phyloP scores from a whole-genome alignment of 2,888 invertebrate species.

The Prosopocoilus inquinatus region DNA sequence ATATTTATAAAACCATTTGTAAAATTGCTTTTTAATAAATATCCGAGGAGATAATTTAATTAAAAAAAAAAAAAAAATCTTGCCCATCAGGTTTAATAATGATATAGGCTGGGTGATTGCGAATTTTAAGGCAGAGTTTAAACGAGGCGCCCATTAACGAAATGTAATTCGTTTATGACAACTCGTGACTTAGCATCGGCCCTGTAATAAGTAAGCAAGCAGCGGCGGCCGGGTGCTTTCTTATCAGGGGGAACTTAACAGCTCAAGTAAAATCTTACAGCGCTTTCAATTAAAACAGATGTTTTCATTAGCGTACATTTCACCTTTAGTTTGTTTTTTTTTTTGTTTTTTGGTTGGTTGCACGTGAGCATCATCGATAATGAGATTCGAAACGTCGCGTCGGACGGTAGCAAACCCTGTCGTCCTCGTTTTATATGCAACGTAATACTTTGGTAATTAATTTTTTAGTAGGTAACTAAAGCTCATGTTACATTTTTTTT shows the following conservation, averaged over 20 bases:
- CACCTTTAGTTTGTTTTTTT: not conserved
- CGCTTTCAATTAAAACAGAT: conserved; percentile 4
- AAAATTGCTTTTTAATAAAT: conserved; percentile 4
- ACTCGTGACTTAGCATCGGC: conserved; percentile 14
- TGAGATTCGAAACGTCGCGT: too few species aligned
- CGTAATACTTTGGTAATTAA: too few species aligned
- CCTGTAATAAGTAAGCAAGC: conserved; percentile 15
- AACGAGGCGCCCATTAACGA: conserved; percentile 11
- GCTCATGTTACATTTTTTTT: too few species aligned
- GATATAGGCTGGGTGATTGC: conserved; percentile 3
- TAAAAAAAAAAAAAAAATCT: too few species aligned
- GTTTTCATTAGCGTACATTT: not conserved
- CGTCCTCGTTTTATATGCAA: too few species aligned
- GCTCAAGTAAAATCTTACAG: conserved; percentile 2
- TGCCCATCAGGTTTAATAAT: conserved; percentile 3
- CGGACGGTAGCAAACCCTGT: too few species aligned
- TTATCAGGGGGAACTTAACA: conserved; percentile 13
- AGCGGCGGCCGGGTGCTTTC: conserved; percentile 10
- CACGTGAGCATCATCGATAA: not conserved
- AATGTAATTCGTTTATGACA: conserved; percentile 20
- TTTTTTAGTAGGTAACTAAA: too few species aligned
- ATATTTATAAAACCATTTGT: conserved; percentile 1
- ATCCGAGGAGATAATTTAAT: not conserved
- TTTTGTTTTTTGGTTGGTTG: too few species aligned
- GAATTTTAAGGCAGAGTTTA: conserved; percentile 8